Evolutionary conservation across 1,140 invertebrate genomes (phyloP).

Genomic region (Drosophila varians): DNA sequence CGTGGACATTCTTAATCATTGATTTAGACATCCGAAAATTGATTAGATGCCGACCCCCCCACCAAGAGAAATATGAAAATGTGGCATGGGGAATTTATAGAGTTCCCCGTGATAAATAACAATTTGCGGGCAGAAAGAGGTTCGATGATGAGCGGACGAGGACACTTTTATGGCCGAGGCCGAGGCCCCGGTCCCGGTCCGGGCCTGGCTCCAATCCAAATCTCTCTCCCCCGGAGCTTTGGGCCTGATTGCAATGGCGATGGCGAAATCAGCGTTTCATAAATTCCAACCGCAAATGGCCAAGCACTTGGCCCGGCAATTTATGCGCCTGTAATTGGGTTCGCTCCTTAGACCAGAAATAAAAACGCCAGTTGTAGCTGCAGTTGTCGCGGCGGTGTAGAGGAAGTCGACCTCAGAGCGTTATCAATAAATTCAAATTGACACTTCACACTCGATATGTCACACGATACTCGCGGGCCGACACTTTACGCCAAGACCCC

Average conservation of each 20-base stretch:
- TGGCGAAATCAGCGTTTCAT: conserved; percentile 68
- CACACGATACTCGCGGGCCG: conserved; percentile 70
- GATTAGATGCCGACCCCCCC: conserved; percentile 59
- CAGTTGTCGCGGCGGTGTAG: background rate
- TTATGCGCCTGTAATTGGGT: conserved; percentile 72
- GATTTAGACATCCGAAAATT: conserved; percentile 79
- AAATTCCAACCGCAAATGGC: conserved; percentile 66
- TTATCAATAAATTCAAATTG: conserved; percentile 84
- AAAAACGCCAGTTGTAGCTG: conserved; percentile 2
- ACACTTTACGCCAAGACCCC: conserved; percentile 42
- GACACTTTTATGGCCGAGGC: conserved; percentile 61
- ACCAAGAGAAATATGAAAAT: conserved; percentile 25
- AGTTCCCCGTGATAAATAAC: conserved; percentile 73
- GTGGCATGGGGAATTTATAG: conserved; percentile 58
- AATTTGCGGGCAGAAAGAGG: conserved; percentile 54
- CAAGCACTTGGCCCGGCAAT: conserved; percentile 65
- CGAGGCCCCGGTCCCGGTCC: background rate
- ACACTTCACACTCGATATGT: conserved; percentile 84
- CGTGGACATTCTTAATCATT: conserved; percentile 76
- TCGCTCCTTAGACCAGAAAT: conserved; percentile 35
- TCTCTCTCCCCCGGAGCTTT: conserved; percentile 25
- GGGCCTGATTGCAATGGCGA: conserved; percentile 65
- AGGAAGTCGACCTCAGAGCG: conserved; percentile 56
- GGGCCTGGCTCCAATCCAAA: background rate
- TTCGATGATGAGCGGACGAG: conserved; percentile 63